phyloP scores from a whole-genome alignment of 2,797 vertebrate genomes.

The Spinibarbus caldwelli region DNA sequence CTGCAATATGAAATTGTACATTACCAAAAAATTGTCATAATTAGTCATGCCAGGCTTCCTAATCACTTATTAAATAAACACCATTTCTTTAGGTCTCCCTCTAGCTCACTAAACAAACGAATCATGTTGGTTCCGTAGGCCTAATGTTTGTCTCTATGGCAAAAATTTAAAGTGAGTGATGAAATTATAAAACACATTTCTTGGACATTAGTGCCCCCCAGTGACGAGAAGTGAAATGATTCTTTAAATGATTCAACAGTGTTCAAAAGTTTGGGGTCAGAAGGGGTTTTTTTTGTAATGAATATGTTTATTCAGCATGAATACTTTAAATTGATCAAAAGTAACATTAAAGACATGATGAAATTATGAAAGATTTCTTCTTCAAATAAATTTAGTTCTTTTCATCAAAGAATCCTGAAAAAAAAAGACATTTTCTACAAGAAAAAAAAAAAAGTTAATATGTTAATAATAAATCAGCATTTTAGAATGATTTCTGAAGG shows the following conservation, averaged over 20 bases:
- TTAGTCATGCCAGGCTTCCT: background rate
- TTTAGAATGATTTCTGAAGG: background rate
- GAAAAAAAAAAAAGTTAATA: too few relatives aligned
- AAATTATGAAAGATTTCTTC: background rate
- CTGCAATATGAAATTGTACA: background rate
- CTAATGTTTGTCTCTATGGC: background rate
- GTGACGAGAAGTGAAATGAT: background rate
- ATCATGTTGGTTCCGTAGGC: background rate
- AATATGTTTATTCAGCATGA: background rate
- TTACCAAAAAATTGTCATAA: background rate
- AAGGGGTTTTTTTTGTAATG: background rate
- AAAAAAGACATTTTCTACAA: background rate
- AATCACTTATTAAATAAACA: background rate
- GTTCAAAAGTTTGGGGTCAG: background rate
- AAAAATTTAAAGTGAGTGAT: background rate
- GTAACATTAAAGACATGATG: background rate
- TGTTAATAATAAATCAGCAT: too few relatives aligned
- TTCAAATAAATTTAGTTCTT: background rate
- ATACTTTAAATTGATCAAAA: background rate
- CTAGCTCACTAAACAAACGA: background rate
- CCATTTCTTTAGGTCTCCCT: too few relatives aligned
- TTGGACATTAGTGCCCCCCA: conserved; percentile 23
- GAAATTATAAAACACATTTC: background rate
- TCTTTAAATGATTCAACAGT: too few relatives aligned
- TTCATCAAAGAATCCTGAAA: background rate